These are phyloP conservation scores for Myxocyprinus asiaticus DNA, from an alignment of 2,113 vertebrate genomes.

Conservation along the genomic window DNA sequence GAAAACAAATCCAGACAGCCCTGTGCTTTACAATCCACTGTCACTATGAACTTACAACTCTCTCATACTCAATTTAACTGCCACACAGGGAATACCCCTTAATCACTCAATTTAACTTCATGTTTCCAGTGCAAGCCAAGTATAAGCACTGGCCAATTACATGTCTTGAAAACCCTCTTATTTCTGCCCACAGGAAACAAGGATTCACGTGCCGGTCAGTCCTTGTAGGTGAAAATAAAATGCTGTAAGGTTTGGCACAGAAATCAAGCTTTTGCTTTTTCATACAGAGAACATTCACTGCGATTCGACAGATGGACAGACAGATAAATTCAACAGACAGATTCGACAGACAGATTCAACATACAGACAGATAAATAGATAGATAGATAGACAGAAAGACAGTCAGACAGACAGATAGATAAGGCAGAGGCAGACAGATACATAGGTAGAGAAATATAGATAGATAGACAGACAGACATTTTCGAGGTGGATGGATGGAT, in stretches of 20 bases:
- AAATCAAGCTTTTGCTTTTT: neutral
- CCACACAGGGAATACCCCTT: conserved; percentile 42
- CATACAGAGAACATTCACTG: neutral
- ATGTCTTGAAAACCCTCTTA: neutral
- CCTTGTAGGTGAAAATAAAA: neutral
- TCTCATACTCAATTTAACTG: conserved; percentile 39
- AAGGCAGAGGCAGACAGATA: too few species aligned
- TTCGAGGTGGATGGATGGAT: neutral
- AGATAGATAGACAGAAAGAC: too few species aligned
- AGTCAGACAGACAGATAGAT: too few species aligned
- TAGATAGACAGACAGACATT: too few species aligned
- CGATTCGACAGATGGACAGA: too few species aligned
- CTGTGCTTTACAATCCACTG: neutral
- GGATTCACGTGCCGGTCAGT: neutral
- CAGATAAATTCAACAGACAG: neutral
- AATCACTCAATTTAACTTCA: conserved; percentile 46
- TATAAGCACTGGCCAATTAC: neutral
- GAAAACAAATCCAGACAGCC: conserved; percentile 42
- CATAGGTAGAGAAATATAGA: too few species aligned
- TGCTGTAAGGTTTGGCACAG: neutral
- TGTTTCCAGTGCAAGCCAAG: conserved; percentile 28
- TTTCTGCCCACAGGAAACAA: conserved; percentile 1
- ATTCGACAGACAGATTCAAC: too few species aligned
- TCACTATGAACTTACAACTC: neutral
- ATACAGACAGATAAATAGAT: too few species aligned